These are phyloP conservation scores for Delichon dasypus DNA, from an alignment of 2,797 vertebrate species.

Conservation along the genomic window DNA sequence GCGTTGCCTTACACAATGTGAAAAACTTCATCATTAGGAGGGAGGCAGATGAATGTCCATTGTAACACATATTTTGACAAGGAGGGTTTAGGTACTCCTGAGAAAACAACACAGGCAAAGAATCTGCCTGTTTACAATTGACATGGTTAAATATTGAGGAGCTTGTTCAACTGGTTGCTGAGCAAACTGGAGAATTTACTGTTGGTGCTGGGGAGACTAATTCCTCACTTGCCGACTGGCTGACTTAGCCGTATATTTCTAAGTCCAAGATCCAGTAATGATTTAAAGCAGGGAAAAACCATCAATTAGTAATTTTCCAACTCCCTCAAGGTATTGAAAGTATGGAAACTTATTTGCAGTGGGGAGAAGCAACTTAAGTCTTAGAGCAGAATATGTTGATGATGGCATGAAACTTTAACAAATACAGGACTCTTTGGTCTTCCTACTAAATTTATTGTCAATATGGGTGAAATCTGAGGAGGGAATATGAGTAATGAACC, in stretches of 20 bases:
- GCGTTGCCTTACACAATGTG: background rate
- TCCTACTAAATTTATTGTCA: slow-evolving; percentile 60
- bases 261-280: slow-evolving; percentile 50
- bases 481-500: slow-evolving; percentile 63
- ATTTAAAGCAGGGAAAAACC: slow-evolving; percentile 66
- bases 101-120: slow-evolving; percentile 51
- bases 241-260: slow-evolving; percentile 33
- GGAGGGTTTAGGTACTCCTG: slow-evolving; percentile 49
- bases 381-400: slow-evolving; percentile 31
- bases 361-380: slow-evolving; percentile 42
- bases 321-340: slow-evolving; percentile 42
- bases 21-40: slow-evolving; percentile 62
- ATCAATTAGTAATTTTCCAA: slow-evolving; percentile 64
- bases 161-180: slow-evolving; percentile 45
- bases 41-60: slow-evolving; percentile 42
- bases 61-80: slow-evolving; percentile 50
- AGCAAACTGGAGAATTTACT: slow-evolving; percentile 63
- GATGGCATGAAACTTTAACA: slow-evolving; percentile 47
- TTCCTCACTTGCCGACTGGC: slow-evolving; percentile 16
- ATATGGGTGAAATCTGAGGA: slow-evolving; percentile 62
- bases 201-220: slow-evolving; percentile 44
- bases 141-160: slow-evolving; percentile 62
- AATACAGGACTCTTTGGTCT: slow-evolving; percentile 30
- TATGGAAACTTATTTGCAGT: slow-evolving; percentile 54
- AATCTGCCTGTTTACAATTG: slow-evolving; percentile 38